Evolutionary conservation across 2,113 vertebrate genomes (phyloP), one percentile per base, ranked within the genome.

Genomic region (Typhlomys cinereus): DNA sequence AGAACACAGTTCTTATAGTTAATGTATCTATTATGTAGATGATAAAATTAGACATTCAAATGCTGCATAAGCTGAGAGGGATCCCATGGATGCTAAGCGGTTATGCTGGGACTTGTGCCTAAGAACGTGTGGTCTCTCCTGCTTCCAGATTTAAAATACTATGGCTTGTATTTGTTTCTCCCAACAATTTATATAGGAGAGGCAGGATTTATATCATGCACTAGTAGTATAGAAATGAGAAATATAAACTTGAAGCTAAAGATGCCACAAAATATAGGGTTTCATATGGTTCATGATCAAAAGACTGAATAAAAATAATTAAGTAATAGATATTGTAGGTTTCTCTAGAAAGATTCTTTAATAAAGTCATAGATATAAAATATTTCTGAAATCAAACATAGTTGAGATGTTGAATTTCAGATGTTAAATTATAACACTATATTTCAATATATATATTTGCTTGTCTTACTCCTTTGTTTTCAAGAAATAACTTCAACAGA

Each of bases 91-190:
- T 74, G 46, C 23, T 41, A 41, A 90, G 4, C 36, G 21, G 8
- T 25, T n/a, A 17, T 25, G 17, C 34, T 48, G 46, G 27, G 7
- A 74, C 79, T 73, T 36, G 0, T 57, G 4, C 1, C 31, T 52
- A 23, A 67, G 36, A 79, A 78, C 29, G 52, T 57, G 27, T 17
- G 52, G 2, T 44, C 18, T 87, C 46, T 52, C 34, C 17, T 14
- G 54, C 23, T 70, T 86, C 36, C 50, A 86, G 81, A 79, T 79
- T 50, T 67, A 64, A 73, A 89, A 67, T 87, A 71, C 25, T 83
- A 20, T 74, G 54, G 61, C 57, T 3, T 78, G 52, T 52, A 73
- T 48, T 83, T 78, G 2, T 62, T 86, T 81, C 48, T 93, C 79
- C 25, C 14, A 89, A 75, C 7, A 66, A 48, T 11, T 54, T 62